A percentile compares a stretch with the other conserved stretches of the same genome.
These are phyloP conservation scores for Zaprionus camerounensis DNA, from an alignment of 1,140 invertebrate species.

Conservation along the genomic window DNA sequence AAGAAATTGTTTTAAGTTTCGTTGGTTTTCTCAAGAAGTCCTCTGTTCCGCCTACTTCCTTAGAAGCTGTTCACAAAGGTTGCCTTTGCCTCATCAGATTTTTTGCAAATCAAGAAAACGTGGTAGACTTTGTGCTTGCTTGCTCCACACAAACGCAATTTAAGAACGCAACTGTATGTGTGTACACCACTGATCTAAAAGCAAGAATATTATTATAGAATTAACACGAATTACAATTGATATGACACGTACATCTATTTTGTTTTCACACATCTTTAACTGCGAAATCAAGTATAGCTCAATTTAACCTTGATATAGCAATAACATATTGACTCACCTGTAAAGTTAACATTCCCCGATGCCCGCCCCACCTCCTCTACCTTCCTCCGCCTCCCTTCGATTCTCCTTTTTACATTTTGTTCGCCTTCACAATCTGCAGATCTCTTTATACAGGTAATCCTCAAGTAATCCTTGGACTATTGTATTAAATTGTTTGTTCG, in stretches of 20 bases:
- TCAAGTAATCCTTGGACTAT: conserved; percentile 12
- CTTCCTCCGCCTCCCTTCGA: not conserved
- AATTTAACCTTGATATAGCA: not conserved
- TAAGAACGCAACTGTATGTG: no score
- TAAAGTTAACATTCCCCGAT: not conserved
- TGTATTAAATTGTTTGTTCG: conserved; percentile 11
- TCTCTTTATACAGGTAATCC: conserved; percentile 12
- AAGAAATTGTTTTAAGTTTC: not conserved
- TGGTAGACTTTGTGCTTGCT: no score
- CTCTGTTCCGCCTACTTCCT: not conserved
- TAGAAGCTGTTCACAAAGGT: not conserved
- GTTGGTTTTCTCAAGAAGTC: not conserved
- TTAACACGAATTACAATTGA: no score
- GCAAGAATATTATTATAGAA: no score
- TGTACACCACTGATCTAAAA: no score
- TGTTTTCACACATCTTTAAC: not conserved
- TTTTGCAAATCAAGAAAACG: no score
- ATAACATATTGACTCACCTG: not conserved
- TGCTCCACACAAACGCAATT: no score
- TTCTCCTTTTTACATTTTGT: not conserved
- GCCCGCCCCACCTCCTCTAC: not conserved
- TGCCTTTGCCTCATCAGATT: no score
- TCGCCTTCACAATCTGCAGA: not conserved
- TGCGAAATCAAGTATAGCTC: not conserved
- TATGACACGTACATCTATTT: not conserved